phyloP scores from a whole-genome alignment of 2,113 vertebrate species.

The Myxocyprinus asiaticus region DNA sequence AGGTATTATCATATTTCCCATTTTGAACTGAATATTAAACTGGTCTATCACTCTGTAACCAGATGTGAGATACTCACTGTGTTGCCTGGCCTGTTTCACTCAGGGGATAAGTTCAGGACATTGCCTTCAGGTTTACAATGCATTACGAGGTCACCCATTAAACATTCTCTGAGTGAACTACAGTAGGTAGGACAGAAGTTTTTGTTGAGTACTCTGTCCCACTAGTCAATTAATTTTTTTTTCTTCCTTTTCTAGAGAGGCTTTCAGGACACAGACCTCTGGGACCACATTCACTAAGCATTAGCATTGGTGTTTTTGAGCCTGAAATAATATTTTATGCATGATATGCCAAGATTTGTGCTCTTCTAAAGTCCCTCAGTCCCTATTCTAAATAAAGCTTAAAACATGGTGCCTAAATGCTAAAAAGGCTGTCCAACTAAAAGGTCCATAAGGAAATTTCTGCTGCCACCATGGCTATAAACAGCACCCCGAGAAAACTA shows the following conservation, averaged over 20 bases:
- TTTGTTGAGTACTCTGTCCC: neutral
- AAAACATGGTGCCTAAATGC: neutral
- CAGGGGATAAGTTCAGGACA: neutral
- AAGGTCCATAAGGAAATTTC: neutral
- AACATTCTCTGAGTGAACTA: neutral
- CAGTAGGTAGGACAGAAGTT: neutral
- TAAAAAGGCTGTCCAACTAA: neutral
- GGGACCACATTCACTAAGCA: slow-evolving; percentile 21
- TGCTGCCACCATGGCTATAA: neutral
- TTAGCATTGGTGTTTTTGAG: slow-evolving; percentile 32
- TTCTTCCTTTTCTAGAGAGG: neutral
- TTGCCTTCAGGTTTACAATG: neutral
- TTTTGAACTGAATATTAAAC: neutral
- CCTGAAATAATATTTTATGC: slow-evolving; percentile 21
- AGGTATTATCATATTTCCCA: neutral
- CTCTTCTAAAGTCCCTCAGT: neutral
- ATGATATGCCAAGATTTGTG: slow-evolving; percentile 1
- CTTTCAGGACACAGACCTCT: slow-evolving; percentile 1
- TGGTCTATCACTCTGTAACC: neutral
- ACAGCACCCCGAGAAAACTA: neutral
- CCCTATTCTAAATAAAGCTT: neutral
- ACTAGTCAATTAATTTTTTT: neutral
- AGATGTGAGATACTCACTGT: neutral
- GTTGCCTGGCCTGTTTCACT: neutral
- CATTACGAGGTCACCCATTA: neutral